Conservation (phyloP, 2,888 invertebrate genomes). For the Watsonalla cultraria region DNA sequence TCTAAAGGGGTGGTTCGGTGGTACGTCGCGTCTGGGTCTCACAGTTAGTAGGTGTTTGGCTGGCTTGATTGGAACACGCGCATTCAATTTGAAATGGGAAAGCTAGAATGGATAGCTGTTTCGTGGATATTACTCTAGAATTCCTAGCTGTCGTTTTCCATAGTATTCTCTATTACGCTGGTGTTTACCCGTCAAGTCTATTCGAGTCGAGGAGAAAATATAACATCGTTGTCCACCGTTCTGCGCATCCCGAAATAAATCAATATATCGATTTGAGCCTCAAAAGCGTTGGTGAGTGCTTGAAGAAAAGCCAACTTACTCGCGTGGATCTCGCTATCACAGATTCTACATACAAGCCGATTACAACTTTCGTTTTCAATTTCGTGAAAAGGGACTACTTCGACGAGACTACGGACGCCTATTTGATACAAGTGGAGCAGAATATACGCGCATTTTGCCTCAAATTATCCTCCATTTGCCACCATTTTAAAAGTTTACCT, state of each 20-base stretch:
- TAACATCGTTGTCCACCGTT: conserved; percentile 78
- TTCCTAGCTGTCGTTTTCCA: conserved; percentile 83
- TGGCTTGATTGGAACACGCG: no score
- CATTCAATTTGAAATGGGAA: neutral
- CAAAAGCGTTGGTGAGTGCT: conserved; percentile 67
- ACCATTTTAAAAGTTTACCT: conserved; percentile 69
- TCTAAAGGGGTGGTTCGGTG: no score
- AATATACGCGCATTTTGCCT: conserved; percentile 80
- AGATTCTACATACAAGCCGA: conserved; percentile 36
- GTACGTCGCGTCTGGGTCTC: no score
- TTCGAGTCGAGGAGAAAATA: conserved; percentile 82
- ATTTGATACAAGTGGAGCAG: conserved; percentile 80
- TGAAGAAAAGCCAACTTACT: conserved; percentile 68
- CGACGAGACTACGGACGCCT: conserved; percentile 73
- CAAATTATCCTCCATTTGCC: conserved; percentile 69
- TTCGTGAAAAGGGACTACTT: conserved; percentile 37
- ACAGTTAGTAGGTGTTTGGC: no score
- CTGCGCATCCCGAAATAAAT: conserved; percentile 82
- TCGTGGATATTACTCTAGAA: conserved; percentile 79
- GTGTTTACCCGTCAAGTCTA: conserved; percentile 81
- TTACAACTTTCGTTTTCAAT: conserved; percentile 58
- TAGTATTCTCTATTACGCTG: conserved; percentile 77
- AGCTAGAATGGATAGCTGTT: conserved; percentile 61
- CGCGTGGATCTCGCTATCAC: conserved; percentile 74
- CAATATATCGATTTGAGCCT: conserved; percentile 79